Evolutionary conservation across 2,797 vertebrate genomes (phyloP).

Genomic region (Ctenopoma kingsleyae): DNA sequence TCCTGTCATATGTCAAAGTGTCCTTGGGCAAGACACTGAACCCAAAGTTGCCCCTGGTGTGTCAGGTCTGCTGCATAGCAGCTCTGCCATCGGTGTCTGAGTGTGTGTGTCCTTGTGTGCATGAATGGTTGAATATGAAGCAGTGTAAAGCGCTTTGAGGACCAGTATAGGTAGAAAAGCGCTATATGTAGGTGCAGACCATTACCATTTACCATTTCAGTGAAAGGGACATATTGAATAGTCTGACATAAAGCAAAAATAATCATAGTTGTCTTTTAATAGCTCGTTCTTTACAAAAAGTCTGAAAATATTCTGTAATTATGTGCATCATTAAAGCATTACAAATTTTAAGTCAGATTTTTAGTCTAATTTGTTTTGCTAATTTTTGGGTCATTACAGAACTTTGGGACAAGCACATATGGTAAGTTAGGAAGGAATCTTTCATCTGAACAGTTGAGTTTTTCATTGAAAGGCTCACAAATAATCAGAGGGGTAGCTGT

Average conservation of each 20-base stretch:
- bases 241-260: constrained; percentile 11
- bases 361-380: neutral
- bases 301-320: neutral
- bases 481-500: constrained; percentile 17
- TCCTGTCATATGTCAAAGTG: too few species aligned
- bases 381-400: neutral
- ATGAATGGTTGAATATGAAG: too few species aligned
- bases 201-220: too few species aligned
- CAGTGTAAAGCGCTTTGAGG: too few species aligned
- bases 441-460: constrained; percentile 16
- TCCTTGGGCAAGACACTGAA: too few species aligned
- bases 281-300: constrained; percentile 13
- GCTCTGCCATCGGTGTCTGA: too few species aligned
- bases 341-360: neutral
- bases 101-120: too few species aligned
- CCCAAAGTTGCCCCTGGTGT: too few species aligned
- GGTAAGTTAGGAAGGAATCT: neutral
- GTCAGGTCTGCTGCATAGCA: too few species aligned
- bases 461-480: constrained; percentile 24
- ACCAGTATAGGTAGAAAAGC: too few species aligned
- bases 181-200: too few species aligned
- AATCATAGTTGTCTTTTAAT: neutral
- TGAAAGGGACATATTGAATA: neutral
- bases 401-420: constrained; percentile 4
- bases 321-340: neutral